phyloP scores from a whole-genome alignment of 2,113 vertebrate genomes.

The Paralichthys olivaceus region DNA sequence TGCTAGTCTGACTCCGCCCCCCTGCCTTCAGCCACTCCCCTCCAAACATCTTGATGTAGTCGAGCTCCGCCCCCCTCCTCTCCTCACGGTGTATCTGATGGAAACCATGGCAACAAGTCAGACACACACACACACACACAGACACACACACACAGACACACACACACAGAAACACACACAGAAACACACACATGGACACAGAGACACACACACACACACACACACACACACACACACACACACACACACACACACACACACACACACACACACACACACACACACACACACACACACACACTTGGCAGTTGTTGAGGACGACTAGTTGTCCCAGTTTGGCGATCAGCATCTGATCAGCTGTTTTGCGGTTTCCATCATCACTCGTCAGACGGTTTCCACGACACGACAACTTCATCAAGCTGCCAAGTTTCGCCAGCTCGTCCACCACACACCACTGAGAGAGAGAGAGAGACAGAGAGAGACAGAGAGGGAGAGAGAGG shows the following conservation, averaged over 20 bases:
- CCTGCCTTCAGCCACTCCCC: constrained; percentile 88
- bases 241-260: constrained; percentile 7
- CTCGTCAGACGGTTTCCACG: constrained; percentile 84
- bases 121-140: not conserved
- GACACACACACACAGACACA: constrained; percentile 12
- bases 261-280: not conserved
- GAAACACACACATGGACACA: not conserved
- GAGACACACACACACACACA: not conserved
- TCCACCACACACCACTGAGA: constrained; percentile 91
- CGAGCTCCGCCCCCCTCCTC: constrained; percentile 91
- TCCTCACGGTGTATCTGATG: constrained; percentile 85
- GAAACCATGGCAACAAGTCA: constrained; percentile 21
- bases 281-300: constrained; percentile 52
- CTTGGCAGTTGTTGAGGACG: constrained; percentile 85
- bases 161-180: constrained; percentile 6
- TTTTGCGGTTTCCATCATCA: constrained; percentile 79
- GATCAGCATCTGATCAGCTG: constrained; percentile 86
- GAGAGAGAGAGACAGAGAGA: not conserved
- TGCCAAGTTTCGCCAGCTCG: constrained; percentile 89
- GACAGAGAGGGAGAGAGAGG: too few species aligned
- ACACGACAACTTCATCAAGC: constrained; percentile 84
- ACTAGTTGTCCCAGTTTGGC: constrained; percentile 86
- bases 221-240: not conserved
- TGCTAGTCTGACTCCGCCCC: constrained; percentile 80
- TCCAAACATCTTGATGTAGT: constrained; percentile 93